A percentile compares a stretch with the other conserved stretches of the same genome.
phyloP scores from a whole-genome alignment of 1,140 invertebrate species.

The Brachionus rotundiformis region DNA sequence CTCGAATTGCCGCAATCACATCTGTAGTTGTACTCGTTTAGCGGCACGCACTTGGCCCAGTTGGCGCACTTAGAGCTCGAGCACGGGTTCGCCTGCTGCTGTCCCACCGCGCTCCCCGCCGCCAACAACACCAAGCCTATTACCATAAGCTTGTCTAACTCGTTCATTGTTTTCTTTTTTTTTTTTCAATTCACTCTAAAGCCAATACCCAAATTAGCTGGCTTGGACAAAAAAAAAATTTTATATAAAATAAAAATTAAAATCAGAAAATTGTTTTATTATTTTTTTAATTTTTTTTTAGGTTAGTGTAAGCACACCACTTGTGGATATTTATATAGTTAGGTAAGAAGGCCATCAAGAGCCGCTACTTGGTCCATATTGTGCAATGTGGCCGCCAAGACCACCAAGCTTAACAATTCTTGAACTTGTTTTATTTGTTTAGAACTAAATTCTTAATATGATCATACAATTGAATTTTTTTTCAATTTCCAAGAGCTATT shows the following conservation, averaged over 20 bases:
- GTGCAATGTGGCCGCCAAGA: not conserved
- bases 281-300: not conserved
- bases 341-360: not conserved
- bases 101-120: too few relatives aligned
- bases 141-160: conserved; percentile 16
- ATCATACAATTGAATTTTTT: not conserved
- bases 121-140: not conserved
- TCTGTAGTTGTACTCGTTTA: conserved; percentile 71
- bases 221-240: not conserved
- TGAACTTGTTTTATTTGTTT: not conserved
- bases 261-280: too few relatives aligned
- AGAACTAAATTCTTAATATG: not conserved
- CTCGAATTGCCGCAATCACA: conserved; percentile 75
- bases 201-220: too few relatives aligned
- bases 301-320: not conserved
- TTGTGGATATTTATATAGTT: not conserved
- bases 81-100: not conserved
- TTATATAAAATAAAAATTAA: too few relatives aligned
- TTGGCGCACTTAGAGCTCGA: not conserved
- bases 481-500: conserved; percentile 1
- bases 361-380: not conserved
- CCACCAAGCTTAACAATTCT: not conserved
- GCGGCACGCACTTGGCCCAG: not conserved
- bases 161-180: too few relatives aligned
- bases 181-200: too few relatives aligned